Evolutionary conservation across 35 echinoderm and acorn worm species (phyloP), one percentile per base, ranked within the genome.

Genomic region (Acanthaster planci): DNA sequence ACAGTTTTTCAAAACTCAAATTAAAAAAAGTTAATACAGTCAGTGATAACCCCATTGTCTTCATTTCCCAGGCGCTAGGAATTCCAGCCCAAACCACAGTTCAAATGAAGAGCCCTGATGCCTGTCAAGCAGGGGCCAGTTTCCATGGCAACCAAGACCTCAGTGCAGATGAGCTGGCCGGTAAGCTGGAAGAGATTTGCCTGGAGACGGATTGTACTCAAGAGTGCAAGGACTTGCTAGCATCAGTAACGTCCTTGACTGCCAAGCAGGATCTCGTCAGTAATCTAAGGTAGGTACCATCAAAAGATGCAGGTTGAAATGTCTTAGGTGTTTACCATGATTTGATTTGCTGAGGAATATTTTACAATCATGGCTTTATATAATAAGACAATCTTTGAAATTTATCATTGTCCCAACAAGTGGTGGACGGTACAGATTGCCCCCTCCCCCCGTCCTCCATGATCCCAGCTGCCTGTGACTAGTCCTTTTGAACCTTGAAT

Each of bases 231-330:
- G 60, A 89, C 8, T 76, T 89, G 26, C 44, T 89, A 36, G 67
- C 29, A 27, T 72, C 47, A 32, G 40, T 37, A 44, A 89, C 72
- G 38, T 89, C 87, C 19, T 39, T 89, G 9, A 89, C 87, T 17
- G 60, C 87, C 17, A 89, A 89, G 36, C 56, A 89, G 56, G 87
- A 89, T 52, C 59, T 89, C 18, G 60, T 89, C 17, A 60, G 76
- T 7, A 89, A 56, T 47, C 7, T 89, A 5, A 89, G 87, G 87
- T 89, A 32, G 60, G 77, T 34, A 9, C 38, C n/a, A 14, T 6
- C 12, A 12, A 47, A 47, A 47, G 42, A 12, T 47, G 12, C 42
- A 47, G 12, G 42, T 6, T 47, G 12, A 47, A 47, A 47, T 47
- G 42, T 47, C 4, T n/a, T n/a, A n/a, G n/a, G n/a, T n/a, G n/a